phyloP scores from a whole-genome alignment of 2,888 invertebrate species.

The Colletes collaris region DNA sequence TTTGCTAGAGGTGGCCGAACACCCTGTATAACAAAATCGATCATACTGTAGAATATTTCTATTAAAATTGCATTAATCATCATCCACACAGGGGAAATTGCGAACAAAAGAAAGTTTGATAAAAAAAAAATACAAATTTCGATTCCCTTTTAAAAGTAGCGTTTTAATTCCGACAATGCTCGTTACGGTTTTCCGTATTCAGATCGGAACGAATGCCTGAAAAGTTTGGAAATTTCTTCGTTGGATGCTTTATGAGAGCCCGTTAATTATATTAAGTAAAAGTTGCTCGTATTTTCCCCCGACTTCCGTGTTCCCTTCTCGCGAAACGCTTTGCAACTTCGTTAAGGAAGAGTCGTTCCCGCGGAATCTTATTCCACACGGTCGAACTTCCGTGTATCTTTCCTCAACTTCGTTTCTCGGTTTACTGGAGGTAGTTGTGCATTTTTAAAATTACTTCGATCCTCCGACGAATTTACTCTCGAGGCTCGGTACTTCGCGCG shows the following conservation, averaged over 20 bases:
- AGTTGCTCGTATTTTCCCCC: conserved; percentile 30
- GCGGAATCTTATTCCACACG: conserved; percentile 20
- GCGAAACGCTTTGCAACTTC: conserved; percentile 46
- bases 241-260: conserved; percentile 16
- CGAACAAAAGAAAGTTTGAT: no score
- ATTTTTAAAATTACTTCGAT: conserved; percentile 17
- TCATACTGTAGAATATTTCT: no score
- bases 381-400: conserved; percentile 36
- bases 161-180: neutral
- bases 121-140: no score
- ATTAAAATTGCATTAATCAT: no score
- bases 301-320: conserved; percentile 16
- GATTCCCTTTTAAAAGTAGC: no score
- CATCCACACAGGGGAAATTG: no score
- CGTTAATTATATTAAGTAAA: conserved; percentile 50
- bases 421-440: conserved; percentile 16
- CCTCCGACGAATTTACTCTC: neutral
- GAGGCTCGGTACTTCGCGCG: neutral
- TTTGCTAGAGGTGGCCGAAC: no score
- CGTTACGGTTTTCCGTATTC: neutral
- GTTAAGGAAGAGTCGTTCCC: conserved; percentile 22
- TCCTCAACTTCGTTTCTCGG: neutral
- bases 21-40: no score
- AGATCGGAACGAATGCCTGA: neutral
- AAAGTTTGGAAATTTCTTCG: conserved; percentile 30